Base-by-base conservation (phyloP, 2,888 invertebrate genomes). In the Andrena chrysosceles region DNA sequence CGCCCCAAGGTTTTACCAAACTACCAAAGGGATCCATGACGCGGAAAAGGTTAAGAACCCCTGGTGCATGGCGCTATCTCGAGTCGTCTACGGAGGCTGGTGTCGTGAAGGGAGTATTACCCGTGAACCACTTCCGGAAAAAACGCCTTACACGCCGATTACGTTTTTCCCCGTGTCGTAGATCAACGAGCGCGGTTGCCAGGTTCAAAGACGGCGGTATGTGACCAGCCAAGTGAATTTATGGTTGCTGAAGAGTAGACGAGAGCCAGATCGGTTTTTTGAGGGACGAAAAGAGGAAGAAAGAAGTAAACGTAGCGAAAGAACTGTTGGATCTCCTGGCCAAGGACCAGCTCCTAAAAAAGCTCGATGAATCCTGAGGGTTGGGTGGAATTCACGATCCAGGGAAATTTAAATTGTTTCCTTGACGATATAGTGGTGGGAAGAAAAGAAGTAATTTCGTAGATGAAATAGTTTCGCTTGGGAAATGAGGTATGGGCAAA, bases 91-190 rank as follows among this genome's bases (percentile, higher is more conserved):
- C 23, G 54, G 64, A 52, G 26, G 67, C 66, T 48, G 59, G 56
- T 26, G 62, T 77, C 77, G 71, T 86, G 82, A 81, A 88, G 64
- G 31, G 76, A 76, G 86, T 77, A 82, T 88, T 76, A 74, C 16
- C 73, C 71, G 84, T 84, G 77, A 86, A 87, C 64, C 73, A 88
- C 75, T 84, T 74, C 66, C 52, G 26, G 54, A 31, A 60, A n/a
- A 72, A 68, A 72, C 48, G 59, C 31, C 82, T 85, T 77, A 81
- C 71, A 68, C 78, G 69, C 54, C 56, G 83, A 62, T 75, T 75
- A 83, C 52, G 67, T 59, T 67, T 74, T 54, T 56, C 16, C 56
- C 42, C 23, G 56, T 60, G 31, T 13, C 29, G 26, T 71, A 54
- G 62, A 67, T 79, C 68, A 66, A 54, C 42, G 4, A 23, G 10